Base-by-base conservation (phyloP, 2,888 invertebrate genomes). In the Archaeoteleia sp. region DNA sequence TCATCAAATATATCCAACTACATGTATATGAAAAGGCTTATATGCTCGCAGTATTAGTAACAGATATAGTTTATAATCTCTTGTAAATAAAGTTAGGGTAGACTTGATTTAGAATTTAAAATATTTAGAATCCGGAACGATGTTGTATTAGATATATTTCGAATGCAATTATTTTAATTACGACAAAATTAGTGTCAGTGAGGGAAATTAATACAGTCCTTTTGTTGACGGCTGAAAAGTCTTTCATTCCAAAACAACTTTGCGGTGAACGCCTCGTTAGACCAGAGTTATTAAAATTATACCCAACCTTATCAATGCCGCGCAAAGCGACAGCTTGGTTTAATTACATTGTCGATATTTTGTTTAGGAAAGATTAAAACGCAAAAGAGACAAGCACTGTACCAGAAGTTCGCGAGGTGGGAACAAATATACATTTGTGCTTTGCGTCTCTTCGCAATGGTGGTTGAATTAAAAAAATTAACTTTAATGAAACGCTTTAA, bases 331-430 rank as follows among this genome's bases (percentile, higher is more conserved):
- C 32, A 45, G 45, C 51, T 45, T 45, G 43, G 37, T 51, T 61
- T 61, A 60, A 60, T 60, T 60, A 51, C 34, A 9, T 45, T 51
- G 34, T 51, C 51, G 49, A 51, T 51, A 60, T 60, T 60, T 60
- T 51, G 49, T 60, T 51, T 34, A 42, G 9, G 25, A 54, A 43
- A 46, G 39, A 32, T 20, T 9, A 37, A 7, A 30, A 13, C 20
- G 5, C 23, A 10, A 40, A 27, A 48, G 37, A 42, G 23, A 10
- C 14, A 14, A 13, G 34, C 35, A 12, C 12, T 49, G 37, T 27
- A 37, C 37, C 4, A 29, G n/a, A 37, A 39, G 17, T 40, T 49
- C 17, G 27, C 20, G 12, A 30, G 32, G 23, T 30, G 5, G 20
- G 20, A 20, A 20, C 20, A n/a, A n/a, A n/a, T n/a, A n/a, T n/a